These are phyloP conservation scores for Chaetogeoica ovagalla DNA, from an alignment of 2,888 invertebrate genomes.

Conservation along the genomic window DNA sequence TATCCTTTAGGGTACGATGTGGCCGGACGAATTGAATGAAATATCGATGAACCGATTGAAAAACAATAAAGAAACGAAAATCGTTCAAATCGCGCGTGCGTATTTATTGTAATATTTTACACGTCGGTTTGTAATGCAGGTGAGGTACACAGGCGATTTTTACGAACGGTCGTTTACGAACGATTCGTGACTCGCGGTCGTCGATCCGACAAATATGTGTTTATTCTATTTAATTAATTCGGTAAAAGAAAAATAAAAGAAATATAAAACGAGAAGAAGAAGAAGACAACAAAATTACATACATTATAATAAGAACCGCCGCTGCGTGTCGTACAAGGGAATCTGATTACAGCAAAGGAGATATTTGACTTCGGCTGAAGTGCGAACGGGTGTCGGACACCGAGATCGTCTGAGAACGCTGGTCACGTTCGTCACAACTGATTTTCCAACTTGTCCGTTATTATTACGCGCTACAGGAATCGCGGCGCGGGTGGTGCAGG, in stretches of 20 bases:
- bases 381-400: slow-evolving; percentile 9
- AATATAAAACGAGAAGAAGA: neutral
- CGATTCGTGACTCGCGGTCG: slow-evolving; percentile 32
- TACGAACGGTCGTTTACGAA: slow-evolving; percentile 1
- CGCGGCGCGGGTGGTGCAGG: neutral
- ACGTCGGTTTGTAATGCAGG: no score
- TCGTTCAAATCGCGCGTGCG: no score
- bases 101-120: no score
- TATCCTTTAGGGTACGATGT: no score
- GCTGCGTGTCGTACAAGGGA: neutral
- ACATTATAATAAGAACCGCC: no score
- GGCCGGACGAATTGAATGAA: no score
- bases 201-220: neutral
- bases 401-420: slow-evolving; percentile 25
- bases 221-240: slow-evolving; percentile 15
- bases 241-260: neutral
- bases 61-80: no score
- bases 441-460: slow-evolving; percentile 5
- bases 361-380: slow-evolving; percentile 5
- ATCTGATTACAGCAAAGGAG: neutral
- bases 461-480: neutral
- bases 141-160: neutral
- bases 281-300: neutral
- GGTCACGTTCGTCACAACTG: slow-evolving; percentile 38
- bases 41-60: no score